Conservation (phyloP, 2,888 invertebrate genomes). For the Rhogogaster chlorosoma region DNA sequence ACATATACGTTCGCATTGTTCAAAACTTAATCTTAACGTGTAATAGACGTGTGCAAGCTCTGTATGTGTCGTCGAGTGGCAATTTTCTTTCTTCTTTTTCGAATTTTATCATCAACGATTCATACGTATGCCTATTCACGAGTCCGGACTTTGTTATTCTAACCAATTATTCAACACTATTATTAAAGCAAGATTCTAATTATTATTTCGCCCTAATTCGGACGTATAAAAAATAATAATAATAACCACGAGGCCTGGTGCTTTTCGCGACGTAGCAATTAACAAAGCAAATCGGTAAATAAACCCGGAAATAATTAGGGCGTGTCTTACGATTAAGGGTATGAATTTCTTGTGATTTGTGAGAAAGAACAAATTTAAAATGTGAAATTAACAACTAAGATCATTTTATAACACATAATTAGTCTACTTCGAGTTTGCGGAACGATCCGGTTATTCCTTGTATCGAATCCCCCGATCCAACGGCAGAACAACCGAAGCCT, state of each 20-base stretch:
- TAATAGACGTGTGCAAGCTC: too few relatives aligned
- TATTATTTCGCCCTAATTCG: not conserved
- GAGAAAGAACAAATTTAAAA: slow-evolving; percentile 8
- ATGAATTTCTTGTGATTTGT: slow-evolving; percentile 6
- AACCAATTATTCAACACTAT: not conserved
- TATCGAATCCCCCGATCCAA: slow-evolving; percentile 81
- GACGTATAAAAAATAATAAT: not conserved
- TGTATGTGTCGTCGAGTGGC: too few relatives aligned
- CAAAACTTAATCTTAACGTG: too few relatives aligned
- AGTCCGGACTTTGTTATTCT: not conserved
- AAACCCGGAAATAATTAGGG: too few relatives aligned
- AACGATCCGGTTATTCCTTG: slow-evolving; percentile 88
- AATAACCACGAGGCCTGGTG: not conserved
- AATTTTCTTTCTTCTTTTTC: not conserved
- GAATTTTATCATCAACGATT: not conserved
- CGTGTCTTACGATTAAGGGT: not conserved
- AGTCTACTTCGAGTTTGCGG: slow-evolving; percentile 89
- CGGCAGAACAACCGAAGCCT: slow-evolving; percentile 81
- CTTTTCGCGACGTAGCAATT: not conserved
- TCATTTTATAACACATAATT: slow-evolving; percentile 50
- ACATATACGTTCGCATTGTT: too few relatives aligned
- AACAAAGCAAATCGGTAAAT: not conserved
- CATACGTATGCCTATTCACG: not conserved
- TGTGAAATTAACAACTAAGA: not conserved
- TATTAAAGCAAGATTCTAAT: not conserved